These are phyloP conservation scores for Streptopelia turtur DNA, from an alignment of 2,797 vertebrate genomes.

Conservation along the genomic window DNA sequence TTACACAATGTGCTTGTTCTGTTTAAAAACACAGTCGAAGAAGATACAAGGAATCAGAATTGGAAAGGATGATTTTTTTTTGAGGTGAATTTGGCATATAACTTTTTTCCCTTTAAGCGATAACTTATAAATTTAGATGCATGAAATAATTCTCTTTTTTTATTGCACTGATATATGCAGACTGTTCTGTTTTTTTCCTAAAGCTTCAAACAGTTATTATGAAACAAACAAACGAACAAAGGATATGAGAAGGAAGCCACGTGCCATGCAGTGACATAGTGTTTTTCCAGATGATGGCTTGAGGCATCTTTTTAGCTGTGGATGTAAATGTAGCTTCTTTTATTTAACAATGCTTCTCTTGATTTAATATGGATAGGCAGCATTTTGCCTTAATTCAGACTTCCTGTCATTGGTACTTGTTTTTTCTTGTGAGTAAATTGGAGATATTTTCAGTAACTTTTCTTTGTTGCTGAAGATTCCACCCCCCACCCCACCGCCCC, in stretches of 20 bases:
- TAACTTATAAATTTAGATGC: neutral
- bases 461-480: neutral
- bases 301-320: conserved; percentile 34
- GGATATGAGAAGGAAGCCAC: conserved; percentile 39
- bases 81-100: neutral
- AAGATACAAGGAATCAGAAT: neutral
- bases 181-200: neutral
- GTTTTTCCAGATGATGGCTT: conserved; percentile 48
- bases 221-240: conserved; percentile 34
- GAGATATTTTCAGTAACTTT: neutral
- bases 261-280: neutral
- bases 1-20: neutral
- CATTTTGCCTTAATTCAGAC: neutral
- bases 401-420: conserved; percentile 8
- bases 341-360: conserved; percentile 19
- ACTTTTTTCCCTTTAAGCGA: neutral
- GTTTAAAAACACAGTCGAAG: neutral
- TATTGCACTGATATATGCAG: neutral
- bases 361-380: conserved; percentile 4
- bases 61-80: neutral
- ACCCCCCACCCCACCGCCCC: too few relatives aligned
- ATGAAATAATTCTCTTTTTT: neutral
- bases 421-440: neutral
- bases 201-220: conserved; percentile 16
- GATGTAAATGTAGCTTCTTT: neutral